Evolutionary conservation across 2,113 vertebrate genomes (phyloP).

Genomic region (Catharus minimus): DNA sequence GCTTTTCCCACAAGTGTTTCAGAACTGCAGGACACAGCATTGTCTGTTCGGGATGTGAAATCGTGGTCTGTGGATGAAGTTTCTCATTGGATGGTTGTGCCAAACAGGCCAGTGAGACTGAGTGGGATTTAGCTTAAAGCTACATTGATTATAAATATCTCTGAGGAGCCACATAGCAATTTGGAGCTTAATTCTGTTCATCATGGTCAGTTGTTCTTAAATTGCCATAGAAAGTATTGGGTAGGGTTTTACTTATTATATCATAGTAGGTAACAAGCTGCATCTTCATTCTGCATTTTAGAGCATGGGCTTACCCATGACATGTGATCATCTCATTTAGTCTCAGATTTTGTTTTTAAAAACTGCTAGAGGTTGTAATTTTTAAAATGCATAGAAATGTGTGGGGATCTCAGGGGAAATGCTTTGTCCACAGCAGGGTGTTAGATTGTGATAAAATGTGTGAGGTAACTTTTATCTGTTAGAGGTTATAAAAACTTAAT

Average conservation of each 20-base stretch:
- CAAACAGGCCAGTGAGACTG: neutral
- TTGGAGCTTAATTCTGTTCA: neutral
- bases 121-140: neutral
- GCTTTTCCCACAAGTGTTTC: neutral
- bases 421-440: neutral
- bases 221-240: fast-evolving
- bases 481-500: neutral
- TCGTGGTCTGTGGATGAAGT: fast-evolving
- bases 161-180: fast-evolving
- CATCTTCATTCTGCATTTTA: neutral
- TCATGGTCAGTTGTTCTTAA: neutral
- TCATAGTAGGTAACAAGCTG: neutral
- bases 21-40: neutral
- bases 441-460: neutral
- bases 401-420: neutral
- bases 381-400: neutral
- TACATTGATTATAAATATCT: fast-evolving
- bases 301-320: neutral
- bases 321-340: fast-evolving
- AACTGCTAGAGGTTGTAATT: neutral
- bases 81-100: neutral
- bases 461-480: neutral
- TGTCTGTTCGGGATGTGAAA: neutral
- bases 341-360: neutral
- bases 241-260: neutral